phyloP scores from a whole-genome alignment of 1,140 invertebrate species.

The Caenorhabditis remanei region DNA sequence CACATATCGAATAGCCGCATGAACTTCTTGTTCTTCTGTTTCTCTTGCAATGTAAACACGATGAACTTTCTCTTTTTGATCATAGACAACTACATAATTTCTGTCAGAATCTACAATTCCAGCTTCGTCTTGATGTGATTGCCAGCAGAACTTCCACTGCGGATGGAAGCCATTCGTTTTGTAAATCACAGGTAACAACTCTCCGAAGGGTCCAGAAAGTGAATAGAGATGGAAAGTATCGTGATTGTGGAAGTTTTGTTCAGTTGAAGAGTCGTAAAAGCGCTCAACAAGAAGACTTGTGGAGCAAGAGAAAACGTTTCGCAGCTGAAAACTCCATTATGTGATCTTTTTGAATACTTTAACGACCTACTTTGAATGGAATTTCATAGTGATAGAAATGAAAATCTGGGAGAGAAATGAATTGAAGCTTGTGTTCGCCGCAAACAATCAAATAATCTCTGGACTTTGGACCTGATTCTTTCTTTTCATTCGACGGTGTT shows the following conservation, averaged over 20 bases:
- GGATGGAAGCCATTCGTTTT: conserved; percentile 17
- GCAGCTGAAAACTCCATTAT: not conserved
- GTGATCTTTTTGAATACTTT: not conserved
- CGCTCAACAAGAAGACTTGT: conserved; percentile 32
- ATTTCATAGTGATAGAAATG: conserved; percentile 53
- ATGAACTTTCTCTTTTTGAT: conserved; percentile 33
- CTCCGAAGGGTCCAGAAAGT: conserved; percentile 14
- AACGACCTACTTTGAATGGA: conserved; percentile 22
- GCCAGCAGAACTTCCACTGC: conserved; percentile 47
- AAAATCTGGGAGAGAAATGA: conserved; percentile 12
- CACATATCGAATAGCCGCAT: conserved; percentile 29
- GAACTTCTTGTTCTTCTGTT: conserved; percentile 35
- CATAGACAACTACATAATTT: conserved; percentile 9
- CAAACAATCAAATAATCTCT: conserved; percentile 26
- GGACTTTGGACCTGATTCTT: not conserved
- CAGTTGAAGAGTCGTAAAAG: conserved; percentile 18
- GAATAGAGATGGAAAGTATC: conserved; percentile 41
- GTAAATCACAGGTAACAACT: conserved; percentile 26
- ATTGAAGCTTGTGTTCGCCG: conserved; percentile 21
- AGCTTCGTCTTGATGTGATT: conserved; percentile 33
- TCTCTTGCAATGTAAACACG: conserved; percentile 19
- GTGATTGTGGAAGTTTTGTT: conserved; percentile 23
- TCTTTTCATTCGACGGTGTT: not conserved
- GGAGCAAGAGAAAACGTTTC: conserved; percentile 15
- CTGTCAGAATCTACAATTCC: conserved; percentile 15